phyloP scores from a whole-genome alignment of 1,140 invertebrate genomes.

The Polypedilum vanderplanki region DNA sequence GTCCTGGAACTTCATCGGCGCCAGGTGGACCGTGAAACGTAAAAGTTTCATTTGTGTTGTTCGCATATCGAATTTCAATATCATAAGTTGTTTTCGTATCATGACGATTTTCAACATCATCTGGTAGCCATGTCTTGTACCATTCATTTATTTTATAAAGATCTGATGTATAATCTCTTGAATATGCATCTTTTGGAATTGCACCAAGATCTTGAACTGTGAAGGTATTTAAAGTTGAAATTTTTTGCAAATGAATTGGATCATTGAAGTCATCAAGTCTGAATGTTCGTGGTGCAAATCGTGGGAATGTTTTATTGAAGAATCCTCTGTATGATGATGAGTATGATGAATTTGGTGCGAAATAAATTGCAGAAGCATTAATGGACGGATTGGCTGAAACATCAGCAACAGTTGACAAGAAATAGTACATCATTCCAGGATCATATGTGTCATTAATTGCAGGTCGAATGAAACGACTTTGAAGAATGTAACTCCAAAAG shows the following conservation, averaged over 20 bases:
- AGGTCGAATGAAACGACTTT: constrained; percentile 80
- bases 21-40: constrained; percentile 90
- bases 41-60: constrained; percentile 91
- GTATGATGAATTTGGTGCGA: constrained; percentile 89
- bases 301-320: constrained; percentile 93
- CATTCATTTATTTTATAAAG: constrained; percentile 91
- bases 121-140: constrained; percentile 83
- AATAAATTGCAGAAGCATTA: constrained; percentile 91
- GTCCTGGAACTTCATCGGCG: constrained; percentile 79
- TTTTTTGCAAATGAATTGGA: constrained; percentile 83
- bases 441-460: constrained; percentile 88
- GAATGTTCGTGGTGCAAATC: constrained; percentile 90
- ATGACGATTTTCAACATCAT: constrained; percentile 69
- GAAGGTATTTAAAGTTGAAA: constrained; percentile 86
- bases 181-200: constrained; percentile 60
- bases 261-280: constrained; percentile 90
- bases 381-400: constrained; percentile 87
- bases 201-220: constrained; percentile 75
- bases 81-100: constrained; percentile 92
- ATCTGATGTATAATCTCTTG: constrained; percentile 83
- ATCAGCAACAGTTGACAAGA: constrained; percentile 89
- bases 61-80: constrained; percentile 86
- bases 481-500: constrained; percentile 93
- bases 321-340: constrained; percentile 91
- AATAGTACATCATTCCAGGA: constrained; percentile 98